These are phyloP conservation scores for Leguminivora glycinivorella DNA, from an alignment of 1,140 invertebrate species.

Conservation along the genomic window DNA sequence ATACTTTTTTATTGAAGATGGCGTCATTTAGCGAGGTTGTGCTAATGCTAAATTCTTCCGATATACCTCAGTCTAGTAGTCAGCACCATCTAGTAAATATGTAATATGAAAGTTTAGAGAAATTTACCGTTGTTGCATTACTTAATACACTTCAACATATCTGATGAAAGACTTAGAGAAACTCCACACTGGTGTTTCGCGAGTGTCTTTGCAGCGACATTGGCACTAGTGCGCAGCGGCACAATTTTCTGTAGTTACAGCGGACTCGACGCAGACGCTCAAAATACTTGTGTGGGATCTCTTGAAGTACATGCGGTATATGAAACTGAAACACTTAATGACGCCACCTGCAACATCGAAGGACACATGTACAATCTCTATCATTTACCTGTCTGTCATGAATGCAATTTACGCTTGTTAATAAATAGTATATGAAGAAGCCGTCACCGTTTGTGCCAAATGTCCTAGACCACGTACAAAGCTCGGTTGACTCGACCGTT, in stretches of 20 bases:
- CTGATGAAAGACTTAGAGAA: too few relatives aligned
- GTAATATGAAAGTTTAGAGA: neutral
- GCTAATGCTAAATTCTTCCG: neutral
- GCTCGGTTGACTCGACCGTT: neutral
- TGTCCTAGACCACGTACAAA: slow-evolving; percentile 26
- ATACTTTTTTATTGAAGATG: too few relatives aligned
- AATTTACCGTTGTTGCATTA: neutral
- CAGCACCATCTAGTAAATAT: neutral
- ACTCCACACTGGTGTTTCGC: too few relatives aligned
- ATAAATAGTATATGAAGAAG: slow-evolving; percentile 13
- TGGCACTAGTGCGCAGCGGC: too few relatives aligned
- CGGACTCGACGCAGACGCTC: too few relatives aligned
- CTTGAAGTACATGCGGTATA: too few relatives aligned
- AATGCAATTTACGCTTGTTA: slow-evolving; percentile 32
- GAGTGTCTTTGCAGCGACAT: too few relatives aligned
- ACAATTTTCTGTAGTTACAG: too few relatives aligned
- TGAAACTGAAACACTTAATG: too few relatives aligned
- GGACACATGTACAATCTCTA: neutral
- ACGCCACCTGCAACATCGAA: neutral
- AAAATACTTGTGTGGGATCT: too few relatives aligned
- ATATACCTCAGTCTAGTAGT: too few relatives aligned
- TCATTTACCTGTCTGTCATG: slow-evolving; percentile 14
- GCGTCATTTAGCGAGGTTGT: neutral
- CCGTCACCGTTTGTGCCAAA: slow-evolving; percentile 50
- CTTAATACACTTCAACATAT: too few relatives aligned